Percentiles rank a stretch among this genome's conserved stretches.
These are phyloP conservation scores for Ceyx cyanopectus DNA, from an alignment of 2,113 vertebrate species.

Conservation along the genomic window DNA sequence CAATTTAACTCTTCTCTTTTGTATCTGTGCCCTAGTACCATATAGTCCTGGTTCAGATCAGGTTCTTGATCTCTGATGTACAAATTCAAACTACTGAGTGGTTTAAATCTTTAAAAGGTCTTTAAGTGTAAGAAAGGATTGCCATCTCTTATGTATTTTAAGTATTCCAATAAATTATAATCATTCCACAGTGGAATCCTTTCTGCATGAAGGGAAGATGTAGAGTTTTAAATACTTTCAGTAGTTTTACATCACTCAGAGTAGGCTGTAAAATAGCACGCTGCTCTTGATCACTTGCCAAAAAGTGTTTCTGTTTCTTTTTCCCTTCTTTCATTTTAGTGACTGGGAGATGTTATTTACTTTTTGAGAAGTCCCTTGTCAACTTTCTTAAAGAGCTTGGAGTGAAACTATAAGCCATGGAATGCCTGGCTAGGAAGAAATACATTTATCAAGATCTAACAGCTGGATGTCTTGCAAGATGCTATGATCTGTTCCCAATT, in stretches of 20 bases:
- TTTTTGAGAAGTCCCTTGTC: slow-evolving; percentile 1
- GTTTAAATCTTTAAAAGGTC: not conserved
- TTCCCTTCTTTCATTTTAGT: not conserved
- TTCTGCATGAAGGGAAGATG: not conserved
- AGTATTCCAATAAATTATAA: not conserved
- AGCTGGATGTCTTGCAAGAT: not conserved
- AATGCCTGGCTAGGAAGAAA: not conserved
- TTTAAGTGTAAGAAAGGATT: not conserved
- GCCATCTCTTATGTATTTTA: not conserved
- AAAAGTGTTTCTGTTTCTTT: not conserved
- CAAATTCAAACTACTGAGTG: not conserved
- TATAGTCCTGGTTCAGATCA: not conserved
- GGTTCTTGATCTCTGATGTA: not conserved
- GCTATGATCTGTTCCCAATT: not conserved
- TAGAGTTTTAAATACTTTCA: not conserved
- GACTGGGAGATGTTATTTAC: not conserved
- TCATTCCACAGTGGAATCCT: not conserved
- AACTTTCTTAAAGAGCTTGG: not conserved
- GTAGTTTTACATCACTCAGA: not conserved
- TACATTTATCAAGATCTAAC: not conserved
- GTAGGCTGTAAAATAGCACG: not conserved
- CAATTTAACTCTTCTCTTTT: not conserved
- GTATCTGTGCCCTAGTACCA: not conserved
- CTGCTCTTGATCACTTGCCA: not conserved
- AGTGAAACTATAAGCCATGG: not conserved